Evolutionary conservation across 2,797 vertebrate species (phyloP).

Genomic region (Vespertilio murinus): DNA sequence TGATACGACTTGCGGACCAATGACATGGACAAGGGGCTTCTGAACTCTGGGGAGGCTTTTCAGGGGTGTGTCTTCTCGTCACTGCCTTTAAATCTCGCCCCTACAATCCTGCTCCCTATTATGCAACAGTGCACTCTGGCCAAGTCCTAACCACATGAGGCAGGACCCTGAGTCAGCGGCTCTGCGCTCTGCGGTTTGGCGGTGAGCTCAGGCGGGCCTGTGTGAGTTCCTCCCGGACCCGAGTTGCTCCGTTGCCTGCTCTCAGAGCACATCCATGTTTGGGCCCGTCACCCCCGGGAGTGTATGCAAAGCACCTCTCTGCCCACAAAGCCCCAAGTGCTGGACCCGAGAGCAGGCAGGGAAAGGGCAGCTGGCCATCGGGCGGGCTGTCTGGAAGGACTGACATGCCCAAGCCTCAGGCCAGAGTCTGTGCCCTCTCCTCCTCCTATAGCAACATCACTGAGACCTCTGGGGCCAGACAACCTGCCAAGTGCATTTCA

Average conservation of each 20-base stretch:
- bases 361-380: fast-evolving
- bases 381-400: not conserved
- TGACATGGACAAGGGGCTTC: fast-evolving
- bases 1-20: fast-evolving
- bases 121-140: fast-evolving
- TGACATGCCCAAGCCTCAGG: fast-evolving
- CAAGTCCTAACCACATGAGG: not conserved
- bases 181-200: not conserved
- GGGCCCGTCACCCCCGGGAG: not conserved
- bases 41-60: not conserved
- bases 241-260: not conserved
- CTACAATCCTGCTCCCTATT: not conserved
- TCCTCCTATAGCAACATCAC: not conserved
- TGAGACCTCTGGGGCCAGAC: not conserved
- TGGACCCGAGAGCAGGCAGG: not conserved
- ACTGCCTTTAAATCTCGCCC: not conserved
- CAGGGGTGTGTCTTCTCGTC: not conserved
- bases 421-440: not conserved
- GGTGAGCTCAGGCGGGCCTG: not conserved
- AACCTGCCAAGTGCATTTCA: not conserved
- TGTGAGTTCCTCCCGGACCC: not conserved
- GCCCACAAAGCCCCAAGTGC: fast-evolving
- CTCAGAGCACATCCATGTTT: not conserved
- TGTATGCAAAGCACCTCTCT: not conserved
- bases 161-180: not conserved